Base-by-base conservation (phyloP, 2,113 vertebrate genomes). In the Aleadryas rufinucha region DNA sequence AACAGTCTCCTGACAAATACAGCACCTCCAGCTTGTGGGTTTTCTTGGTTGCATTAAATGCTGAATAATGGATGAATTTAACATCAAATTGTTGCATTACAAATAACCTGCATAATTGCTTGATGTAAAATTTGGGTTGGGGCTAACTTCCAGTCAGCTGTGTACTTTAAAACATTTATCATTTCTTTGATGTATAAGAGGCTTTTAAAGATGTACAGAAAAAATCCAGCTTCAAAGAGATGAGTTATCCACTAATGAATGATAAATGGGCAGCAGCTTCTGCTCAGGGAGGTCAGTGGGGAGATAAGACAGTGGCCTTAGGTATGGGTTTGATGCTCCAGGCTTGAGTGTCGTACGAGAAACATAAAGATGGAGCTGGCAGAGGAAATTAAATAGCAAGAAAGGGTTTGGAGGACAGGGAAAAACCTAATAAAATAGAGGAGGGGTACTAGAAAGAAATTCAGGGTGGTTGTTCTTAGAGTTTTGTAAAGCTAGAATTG, bases 61-160 rank as follows among this genome's bases (percentile, higher is more conserved):
- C 69, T 92, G 49, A 95, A 90, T 95, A 90, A 84, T 84, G 50
- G 64, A 87, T 92, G 77, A 24, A 68, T 90, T 63, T 83, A 47
- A 91, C 94, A 91, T 72, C 59, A 86, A 26, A 65, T 84, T 49
- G 76, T 78, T 91, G 45, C 61, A 52, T 86, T 92, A 84, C 87
- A 85, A 93, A 69, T 92, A 85, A 83, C 41, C 59, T 86, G 42
- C n/a, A 5, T 88, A 86, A 92, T 64, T 92, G 76, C 79, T 57
- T 81, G 60, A 79, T 76, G 60, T 60, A 61, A 60, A n/a, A 50
- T 78, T 84, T 94, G 64, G 2, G 3, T 90, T 93, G 21, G 72
- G 52, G 52, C 91, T 60, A 87, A 72, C 64, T 96, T 95, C 80
- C 90, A 92, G 83, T 84, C 93, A 93, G 90, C 72, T 84, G 72